phyloP scores from a whole-genome alignment of 2,888 invertebrate species.

The Ormyrus rosae region DNA sequence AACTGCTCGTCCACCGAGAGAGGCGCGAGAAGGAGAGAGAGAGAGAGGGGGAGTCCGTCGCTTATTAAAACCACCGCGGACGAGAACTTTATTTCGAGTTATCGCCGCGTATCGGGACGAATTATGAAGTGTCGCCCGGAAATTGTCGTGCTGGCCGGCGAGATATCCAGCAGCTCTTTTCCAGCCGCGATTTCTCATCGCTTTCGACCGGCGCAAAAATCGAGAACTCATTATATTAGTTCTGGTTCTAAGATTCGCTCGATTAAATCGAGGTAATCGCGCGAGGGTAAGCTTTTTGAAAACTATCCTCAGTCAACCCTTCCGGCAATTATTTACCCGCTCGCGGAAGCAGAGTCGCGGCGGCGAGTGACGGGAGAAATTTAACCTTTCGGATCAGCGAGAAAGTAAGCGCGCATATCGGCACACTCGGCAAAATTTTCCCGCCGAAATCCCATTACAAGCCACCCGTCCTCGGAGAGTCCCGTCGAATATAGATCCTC shows the following conservation, averaged over 20 bases:
- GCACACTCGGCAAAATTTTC: background rate
- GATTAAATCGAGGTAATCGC: too few relatives aligned
- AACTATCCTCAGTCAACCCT: too few relatives aligned
- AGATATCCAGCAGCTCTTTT: background rate
- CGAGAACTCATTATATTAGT: too few relatives aligned
- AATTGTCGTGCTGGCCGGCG: conserved; percentile 4
- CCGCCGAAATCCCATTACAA: conserved; percentile 21
- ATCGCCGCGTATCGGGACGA: background rate
- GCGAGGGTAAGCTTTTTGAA: too few relatives aligned
- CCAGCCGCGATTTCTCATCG: background rate
- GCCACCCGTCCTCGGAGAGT: background rate
- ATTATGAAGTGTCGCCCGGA: conserved; percentile 29
- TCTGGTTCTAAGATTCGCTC: too few relatives aligned
- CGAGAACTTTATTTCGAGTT: conserved; percentile 29
- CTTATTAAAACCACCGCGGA: conserved; percentile 40
- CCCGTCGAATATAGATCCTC: background rate
- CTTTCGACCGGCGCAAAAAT: too few relatives aligned
- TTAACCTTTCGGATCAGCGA: too few relatives aligned
- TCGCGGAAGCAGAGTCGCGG: too few relatives aligned
- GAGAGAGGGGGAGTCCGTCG: conserved; percentile 2
- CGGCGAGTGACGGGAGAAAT: too few relatives aligned
- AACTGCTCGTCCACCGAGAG: conserved; percentile 9
- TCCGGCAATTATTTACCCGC: too few relatives aligned
- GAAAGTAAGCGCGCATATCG: too few relatives aligned
- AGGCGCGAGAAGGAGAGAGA: too few relatives aligned